phyloP scores from a whole-genome alignment of 1,140 invertebrate species.

The Drosophila sulfurigaster region DNA sequence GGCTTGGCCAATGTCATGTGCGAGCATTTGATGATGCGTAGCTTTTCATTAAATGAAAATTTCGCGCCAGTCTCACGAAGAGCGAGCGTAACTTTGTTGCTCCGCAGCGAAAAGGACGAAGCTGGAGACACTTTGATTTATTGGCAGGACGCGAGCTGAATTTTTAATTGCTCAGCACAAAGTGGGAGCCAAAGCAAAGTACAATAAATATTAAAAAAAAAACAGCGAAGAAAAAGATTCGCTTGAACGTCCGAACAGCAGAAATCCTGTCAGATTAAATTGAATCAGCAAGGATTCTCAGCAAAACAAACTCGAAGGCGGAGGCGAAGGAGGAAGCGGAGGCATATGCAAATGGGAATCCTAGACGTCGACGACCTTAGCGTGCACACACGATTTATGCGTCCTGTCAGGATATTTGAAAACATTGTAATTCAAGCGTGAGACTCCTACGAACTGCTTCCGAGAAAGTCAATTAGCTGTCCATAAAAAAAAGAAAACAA shows the following conservation, averaged over 20 bases:
- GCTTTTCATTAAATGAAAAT: conserved; percentile 83
- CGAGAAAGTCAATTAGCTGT: conserved; percentile 81
- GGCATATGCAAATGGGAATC: conserved; percentile 56
- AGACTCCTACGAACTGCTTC: conserved; percentile 49
- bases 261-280: conserved; percentile 61
- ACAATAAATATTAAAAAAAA: background rate
- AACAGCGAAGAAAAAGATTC: background rate
- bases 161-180: conserved; percentile 66
- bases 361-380: background rate
- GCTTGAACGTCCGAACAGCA: background rate
- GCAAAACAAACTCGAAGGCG: background rate
- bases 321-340: background rate
- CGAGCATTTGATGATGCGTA: conserved; percentile 79
- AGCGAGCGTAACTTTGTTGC: conserved; percentile 60
- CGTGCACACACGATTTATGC: conserved; percentile 61
- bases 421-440: conserved; percentile 81
- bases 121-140: conserved; percentile 79
- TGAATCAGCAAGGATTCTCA: conserved; percentile 62
- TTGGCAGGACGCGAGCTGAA: conserved; percentile 74
- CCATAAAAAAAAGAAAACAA: conserved; percentile 61
- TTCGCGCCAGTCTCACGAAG: conserved; percentile 52
- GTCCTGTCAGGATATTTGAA: conserved; percentile 80
- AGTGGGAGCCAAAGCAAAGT: conserved; percentile 10
- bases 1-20: conserved; percentile 57
- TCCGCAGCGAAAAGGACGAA: conserved; percentile 21